Conservation (phyloP, 2,797 vertebrate genomes). For the Molothrus aeneus region DNA sequence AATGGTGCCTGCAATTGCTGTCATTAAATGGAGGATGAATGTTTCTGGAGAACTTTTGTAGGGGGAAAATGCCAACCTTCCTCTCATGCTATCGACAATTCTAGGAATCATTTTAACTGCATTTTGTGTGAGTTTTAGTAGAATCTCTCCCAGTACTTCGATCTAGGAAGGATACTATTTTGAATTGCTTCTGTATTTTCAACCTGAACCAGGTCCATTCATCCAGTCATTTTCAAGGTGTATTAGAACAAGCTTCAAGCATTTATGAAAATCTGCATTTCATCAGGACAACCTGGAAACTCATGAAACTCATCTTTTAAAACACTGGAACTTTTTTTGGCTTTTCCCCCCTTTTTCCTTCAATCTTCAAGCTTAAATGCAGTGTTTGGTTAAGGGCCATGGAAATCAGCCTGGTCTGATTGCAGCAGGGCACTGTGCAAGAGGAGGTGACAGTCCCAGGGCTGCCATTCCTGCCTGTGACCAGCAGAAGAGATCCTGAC, state of each 20-base stretch:
- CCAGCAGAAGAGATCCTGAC: background rate
- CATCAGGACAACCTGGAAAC: background rate
- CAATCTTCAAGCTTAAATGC: background rate
- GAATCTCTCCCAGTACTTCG: background rate
- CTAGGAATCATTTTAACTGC: background rate
- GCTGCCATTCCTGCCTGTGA: background rate
- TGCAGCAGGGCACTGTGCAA: background rate
- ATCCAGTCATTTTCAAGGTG: background rate
- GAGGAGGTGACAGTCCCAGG: background rate
- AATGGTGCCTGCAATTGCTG: constrained; percentile 19
- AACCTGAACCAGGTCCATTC: background rate
- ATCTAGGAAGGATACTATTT: background rate
- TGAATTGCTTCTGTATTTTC: background rate
- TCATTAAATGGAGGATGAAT: background rate
- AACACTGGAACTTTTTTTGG: background rate
- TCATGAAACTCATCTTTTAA: background rate
- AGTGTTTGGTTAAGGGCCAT: background rate
- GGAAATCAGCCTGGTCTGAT: background rate
- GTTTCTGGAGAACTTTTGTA: background rate
- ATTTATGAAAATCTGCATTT: background rate
- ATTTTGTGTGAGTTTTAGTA: background rate
- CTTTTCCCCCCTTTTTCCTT: background rate
- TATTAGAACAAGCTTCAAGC: background rate
- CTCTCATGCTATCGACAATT: background rate
- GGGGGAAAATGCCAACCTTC: background rate